Evolutionary conservation across 2,888 invertebrate genomes (phyloP), one percentile per base, ranked within the genome.

Genomic region (Lasioglossum leucozonium): DNA sequence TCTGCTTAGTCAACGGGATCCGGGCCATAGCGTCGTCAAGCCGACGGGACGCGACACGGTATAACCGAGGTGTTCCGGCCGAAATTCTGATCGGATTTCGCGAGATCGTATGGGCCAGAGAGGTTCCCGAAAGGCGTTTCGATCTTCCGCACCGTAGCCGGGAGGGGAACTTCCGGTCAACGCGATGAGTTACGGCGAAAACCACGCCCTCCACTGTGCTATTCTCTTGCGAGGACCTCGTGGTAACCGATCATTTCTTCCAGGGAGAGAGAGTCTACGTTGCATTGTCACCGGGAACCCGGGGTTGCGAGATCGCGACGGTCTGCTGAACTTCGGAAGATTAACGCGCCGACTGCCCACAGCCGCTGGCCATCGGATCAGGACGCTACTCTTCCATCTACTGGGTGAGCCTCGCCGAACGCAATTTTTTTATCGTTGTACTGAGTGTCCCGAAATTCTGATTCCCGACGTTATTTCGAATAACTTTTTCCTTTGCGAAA

Each of bases 121-220:
- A 58, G 10, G 37, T 37, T 22, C 1, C 34, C 34, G 30, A 51
- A 72, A 72, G 47, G 44, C 78, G 62, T 62, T 42, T 26, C 37
- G 69, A n/a, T 37, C 42, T 37, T 44, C 26, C 18, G 55, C 37
- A 10, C 74, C 65, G 4, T 47, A 30, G 55, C 67, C 55, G 42
- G 42, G 67, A 62, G 81, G 37, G 34, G 51, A 79, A 85, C 87
- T 87, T 87, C 87, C 87, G 89, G 75, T 73, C 81, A 88, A 86
- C 79, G 84, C 82, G 82, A 84, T 81, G 85, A 88, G 84, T 86
- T 82, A 87, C 76, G 72, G 79, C 76, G 55, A 75, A 37, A 62
- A 34, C 76, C 72, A 83, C 80, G 69, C 82, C 79, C 83, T 67
- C 73, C 55, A 58, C 73, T 40, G 47, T 65, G 77, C 79, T 47